Evolutionary conservation across 2,797 vertebrate species (phyloP).

Genomic region (Pangasius mekongensis): DNA sequence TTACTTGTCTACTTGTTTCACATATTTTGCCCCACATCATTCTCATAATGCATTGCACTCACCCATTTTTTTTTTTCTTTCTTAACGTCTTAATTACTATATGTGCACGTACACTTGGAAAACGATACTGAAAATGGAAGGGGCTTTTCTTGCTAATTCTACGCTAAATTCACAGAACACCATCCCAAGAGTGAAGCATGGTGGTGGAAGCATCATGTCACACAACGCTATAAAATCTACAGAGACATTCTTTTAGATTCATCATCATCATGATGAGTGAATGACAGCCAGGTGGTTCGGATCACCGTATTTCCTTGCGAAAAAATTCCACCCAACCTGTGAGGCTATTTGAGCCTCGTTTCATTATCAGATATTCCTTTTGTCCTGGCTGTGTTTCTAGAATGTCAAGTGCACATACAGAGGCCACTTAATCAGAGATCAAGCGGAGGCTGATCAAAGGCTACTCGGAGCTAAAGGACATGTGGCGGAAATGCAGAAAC

Average conservation of each 20-base stretch:
- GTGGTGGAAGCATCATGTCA: not conserved
- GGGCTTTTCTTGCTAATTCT: not conserved
- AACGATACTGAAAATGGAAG: not conserved
- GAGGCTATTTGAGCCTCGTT: not conserved
- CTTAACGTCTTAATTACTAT: not conserved
- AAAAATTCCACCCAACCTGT: not conserved
- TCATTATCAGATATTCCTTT: slow-evolving; percentile 1
- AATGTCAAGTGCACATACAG: slow-evolving; percentile 29
- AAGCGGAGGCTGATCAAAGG: not conserved
- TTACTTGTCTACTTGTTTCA: not conserved
- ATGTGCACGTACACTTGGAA: not conserved
- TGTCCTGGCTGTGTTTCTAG: not conserved
- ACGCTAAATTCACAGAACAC: not conserved
- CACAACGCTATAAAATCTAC: not conserved
- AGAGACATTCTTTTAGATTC: not conserved
- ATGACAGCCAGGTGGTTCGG: not conserved
- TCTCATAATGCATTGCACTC: not conserved
- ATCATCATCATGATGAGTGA: not conserved
- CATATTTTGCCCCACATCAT: not conserved
- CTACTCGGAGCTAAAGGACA: slow-evolving; percentile 23
- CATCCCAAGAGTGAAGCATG: not conserved
- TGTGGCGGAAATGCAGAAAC: slow-evolving; percentile 14
- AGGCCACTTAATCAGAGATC: slow-evolving; percentile 33
- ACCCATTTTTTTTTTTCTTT: not conserved
- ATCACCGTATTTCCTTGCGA: not conserved